These are phyloP conservation scores for Gymnobelideus leadbeateri DNA, from an alignment of 2,113 vertebrate genomes.

Conservation along the genomic window DNA sequence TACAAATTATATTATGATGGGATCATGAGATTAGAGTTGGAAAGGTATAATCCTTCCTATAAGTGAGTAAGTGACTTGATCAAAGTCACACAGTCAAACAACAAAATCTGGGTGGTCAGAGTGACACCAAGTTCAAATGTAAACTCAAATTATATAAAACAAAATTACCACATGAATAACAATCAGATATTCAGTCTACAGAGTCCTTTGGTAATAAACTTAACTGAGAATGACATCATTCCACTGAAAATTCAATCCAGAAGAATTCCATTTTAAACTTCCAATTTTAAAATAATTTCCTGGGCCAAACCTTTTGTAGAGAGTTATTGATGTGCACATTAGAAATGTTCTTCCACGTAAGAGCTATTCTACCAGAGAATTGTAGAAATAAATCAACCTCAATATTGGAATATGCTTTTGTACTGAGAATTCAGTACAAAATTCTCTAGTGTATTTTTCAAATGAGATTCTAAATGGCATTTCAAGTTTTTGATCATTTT, in stretches of 20 bases:
- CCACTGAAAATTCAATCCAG: conserved; percentile 30
- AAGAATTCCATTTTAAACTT: conserved; percentile 22
- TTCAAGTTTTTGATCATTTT: conserved; percentile 34
- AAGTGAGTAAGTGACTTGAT: not conserved
- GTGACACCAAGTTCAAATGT: conserved; percentile 2
- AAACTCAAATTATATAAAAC: conserved; percentile 14
- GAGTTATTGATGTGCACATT: not conserved
- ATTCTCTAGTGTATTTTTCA: not conserved
- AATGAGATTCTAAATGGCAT: conserved; percentile 40
- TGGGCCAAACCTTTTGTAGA: not conserved
- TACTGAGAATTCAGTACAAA: not conserved
- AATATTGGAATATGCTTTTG: conserved; percentile 48
- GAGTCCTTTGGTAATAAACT: conserved; percentile 9
- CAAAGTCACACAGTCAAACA: not conserved
- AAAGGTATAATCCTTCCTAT: not conserved
- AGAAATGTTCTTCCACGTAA: not conserved
- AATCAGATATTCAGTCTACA: not conserved
- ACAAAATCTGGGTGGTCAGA: not conserved
- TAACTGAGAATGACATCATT: conserved; percentile 42
- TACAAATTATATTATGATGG: conserved; percentile 9
- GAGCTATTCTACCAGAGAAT: not conserved
- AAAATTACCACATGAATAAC: conserved; percentile 39
- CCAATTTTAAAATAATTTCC: conserved; percentile 3
- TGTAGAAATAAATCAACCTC: not conserved
- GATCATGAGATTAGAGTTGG: not conserved